phyloP scores from a whole-genome alignment of 2,888 invertebrate genomes.

The Chrysomela aeneicollis region DNA sequence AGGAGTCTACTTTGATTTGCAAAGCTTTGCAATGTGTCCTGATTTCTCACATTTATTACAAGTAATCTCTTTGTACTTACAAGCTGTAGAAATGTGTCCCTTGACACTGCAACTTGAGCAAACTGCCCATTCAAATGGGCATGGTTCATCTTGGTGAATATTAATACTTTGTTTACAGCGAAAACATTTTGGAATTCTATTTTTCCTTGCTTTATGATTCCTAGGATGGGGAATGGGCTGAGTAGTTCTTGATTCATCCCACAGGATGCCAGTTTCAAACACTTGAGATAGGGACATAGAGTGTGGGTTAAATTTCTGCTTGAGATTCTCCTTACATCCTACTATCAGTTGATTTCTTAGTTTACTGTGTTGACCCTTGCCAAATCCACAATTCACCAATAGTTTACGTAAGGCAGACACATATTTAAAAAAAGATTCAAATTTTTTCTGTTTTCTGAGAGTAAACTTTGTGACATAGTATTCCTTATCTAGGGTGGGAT shows the following conservation, averaged over 20 bases:
- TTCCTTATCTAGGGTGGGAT: slow-evolving; percentile 21
- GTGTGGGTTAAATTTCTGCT: slow-evolving; percentile 19
- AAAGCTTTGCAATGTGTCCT: slow-evolving; percentile 32
- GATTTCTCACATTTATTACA: slow-evolving; percentile 29
- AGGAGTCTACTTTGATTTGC: slow-evolving; percentile 7
- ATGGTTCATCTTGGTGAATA: slow-evolving; percentile 22
- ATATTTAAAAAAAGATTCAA: slow-evolving; percentile 30
- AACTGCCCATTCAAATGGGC: slow-evolving; percentile 32
- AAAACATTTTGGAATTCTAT: slow-evolving; percentile 29
- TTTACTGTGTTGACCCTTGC: slow-evolving; percentile 16
- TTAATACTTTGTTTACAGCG: slow-evolving; percentile 22
- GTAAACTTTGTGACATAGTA: slow-evolving; percentile 26
- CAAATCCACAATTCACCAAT: slow-evolving; percentile 24
- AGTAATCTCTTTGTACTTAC: slow-evolving; percentile 32
- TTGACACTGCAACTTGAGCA: slow-evolving; percentile 26
- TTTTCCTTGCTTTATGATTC: slow-evolving; percentile 26
- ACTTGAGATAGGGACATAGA: slow-evolving; percentile 23
- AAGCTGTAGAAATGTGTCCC: slow-evolving; percentile 32
- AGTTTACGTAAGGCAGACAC: slow-evolving; percentile 30
- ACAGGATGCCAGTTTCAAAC: slow-evolving; percentile 26
- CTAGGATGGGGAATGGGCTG: slow-evolving; percentile 11
- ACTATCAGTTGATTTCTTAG: slow-evolving; percentile 21
- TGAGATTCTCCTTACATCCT: slow-evolving; percentile 13
- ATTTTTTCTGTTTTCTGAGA: slow-evolving; percentile 21
- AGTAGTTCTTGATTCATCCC: slow-evolving; percentile 16